Base-by-base conservation (phyloP, 2,113 vertebrate genomes). In the Paraplagusia blochii region DNA sequence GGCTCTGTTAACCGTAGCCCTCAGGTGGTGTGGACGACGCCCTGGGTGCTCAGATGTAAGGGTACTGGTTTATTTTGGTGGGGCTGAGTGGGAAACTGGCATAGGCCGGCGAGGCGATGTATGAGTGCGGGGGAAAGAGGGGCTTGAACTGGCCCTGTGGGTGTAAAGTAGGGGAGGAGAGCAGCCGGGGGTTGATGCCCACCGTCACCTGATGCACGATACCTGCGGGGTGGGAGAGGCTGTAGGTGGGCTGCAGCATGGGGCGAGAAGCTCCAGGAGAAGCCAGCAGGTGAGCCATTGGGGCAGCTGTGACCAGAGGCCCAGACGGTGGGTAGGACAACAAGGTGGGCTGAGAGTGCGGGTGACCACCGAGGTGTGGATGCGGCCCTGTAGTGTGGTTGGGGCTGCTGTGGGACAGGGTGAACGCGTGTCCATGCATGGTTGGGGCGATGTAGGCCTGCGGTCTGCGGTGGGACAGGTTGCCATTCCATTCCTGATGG, bases 1-100 rank as follows among this genome's bases (percentile, higher is more conserved):
- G 18, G 57, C 54, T 76, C 72, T 50, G 57, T 55, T 66, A 46
- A 11, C 44, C 80, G 22, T 69, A 76, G 75, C 78, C 82, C 70
- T 81, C 78, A 29, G 84, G 82, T 74, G 78, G 76, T 65, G 61
- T 64, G 52, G 80, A 81, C 76, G 75, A 77, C 34, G 77, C 66
- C 63, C 69, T 79, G 69, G 77, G 58, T 33, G 58, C 77, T 97
- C 93, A 99, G 88, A 98, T 93, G 84, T 94, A 99, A 2, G 95
- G 94, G 92, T 95, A 99, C 91, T 98, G 97, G 93, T 93, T 91
- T 91, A 97, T 94, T 87, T 98, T 98, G 59, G 93, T 96, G 38
- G 96, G 96, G 82, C 97, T 99, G 90, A 99, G 62, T 8, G 96
- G 95, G 83, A 99, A 99, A 85, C 92, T 92, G 44, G 93, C 81